These are phyloP conservation scores for Gephyroberyx darwinii DNA, from an alignment of 2,797 vertebrate genomes.

Conservation along the genomic window DNA sequence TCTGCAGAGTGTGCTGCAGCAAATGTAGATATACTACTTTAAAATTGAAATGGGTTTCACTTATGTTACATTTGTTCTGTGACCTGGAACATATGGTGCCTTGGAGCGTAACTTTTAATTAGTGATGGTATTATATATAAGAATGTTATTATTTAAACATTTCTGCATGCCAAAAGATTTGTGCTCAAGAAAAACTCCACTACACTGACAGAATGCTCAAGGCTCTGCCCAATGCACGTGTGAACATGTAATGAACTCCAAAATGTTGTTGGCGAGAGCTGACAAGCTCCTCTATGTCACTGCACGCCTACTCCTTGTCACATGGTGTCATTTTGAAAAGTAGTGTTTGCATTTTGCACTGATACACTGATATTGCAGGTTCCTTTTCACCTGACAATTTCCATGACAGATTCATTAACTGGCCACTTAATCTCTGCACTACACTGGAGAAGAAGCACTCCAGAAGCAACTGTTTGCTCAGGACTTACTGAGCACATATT, in stretches of 20 bases:
- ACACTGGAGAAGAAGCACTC: conserved; percentile 27
- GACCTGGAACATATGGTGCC: conserved; percentile 54
- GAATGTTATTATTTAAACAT: conserved; percentile 43
- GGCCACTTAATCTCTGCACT: conserved; percentile 16
- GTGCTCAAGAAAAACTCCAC: conserved; percentile 19
- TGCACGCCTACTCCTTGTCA: neutral
- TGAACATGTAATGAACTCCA: conserved; percentile 26
- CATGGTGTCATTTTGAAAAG: neutral
- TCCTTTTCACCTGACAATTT: conserved; percentile 23
- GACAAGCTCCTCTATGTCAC: conserved; percentile 16
- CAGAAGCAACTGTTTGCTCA: conserved; percentile 53
- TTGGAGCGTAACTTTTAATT: conserved; percentile 53
- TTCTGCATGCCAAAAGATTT: conserved; percentile 32
- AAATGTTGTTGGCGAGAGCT: neutral
- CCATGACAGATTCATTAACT: conserved; percentile 33
- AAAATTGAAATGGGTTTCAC: conserved; percentile 57
- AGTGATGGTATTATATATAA: conserved; percentile 42
- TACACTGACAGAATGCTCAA: conserved; percentile 24
- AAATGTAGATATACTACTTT: conserved; percentile 59
- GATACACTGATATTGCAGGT: neutral
- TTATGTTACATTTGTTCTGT: conserved; percentile 46
- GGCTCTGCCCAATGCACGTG: conserved; percentile 17
- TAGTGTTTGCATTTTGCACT: neutral
- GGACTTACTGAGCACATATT: conserved; percentile 51
- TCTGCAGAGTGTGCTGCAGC: conserved; percentile 37